Evolutionary conservation across 1,140 invertebrate species (phyloP), one percentile per base, ranked within the genome.

Genomic region (Andricus grossulariae): DNA sequence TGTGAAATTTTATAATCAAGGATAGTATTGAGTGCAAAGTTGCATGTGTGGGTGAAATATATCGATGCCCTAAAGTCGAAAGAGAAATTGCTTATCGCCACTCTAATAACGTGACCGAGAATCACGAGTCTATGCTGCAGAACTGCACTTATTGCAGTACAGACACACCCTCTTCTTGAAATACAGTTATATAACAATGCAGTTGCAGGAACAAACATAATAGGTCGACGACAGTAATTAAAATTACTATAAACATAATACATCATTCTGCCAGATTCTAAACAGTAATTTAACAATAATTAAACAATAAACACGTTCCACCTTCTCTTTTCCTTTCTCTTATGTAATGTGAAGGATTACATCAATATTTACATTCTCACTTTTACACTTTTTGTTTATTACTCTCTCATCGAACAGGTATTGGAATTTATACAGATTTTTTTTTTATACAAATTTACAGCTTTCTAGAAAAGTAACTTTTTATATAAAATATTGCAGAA

Each of bases 61-160:
- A 25, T 66, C 60, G 32, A 19, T 16, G 45, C 57, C 74, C 32
- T 66, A 25, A 49, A 12, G 39, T 18, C 57, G 3, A 49, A 51
- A 66, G 54, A 75, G 74, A 75, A 70, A 75, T 70, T 75, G 25
- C 54, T 50, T 70, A 66, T 75, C 74, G 57, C 19, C 18, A 49
- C 57, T 70, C 39, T 75, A 75, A 51, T 60, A 66, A 39, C 60
- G 32, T 66, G 39, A 66, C 25, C 12, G 60, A 66, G 32, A 16
- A 60, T 8, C 57, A 60, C 21, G 60, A 66, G 12, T 16, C 13
- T 15, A 0, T 39, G 12, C 39, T 32, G 3, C 11, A 19, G n/a
- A 66, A 3, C 21, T 25, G 15, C 32, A 32, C n/a, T 66, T 66
- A 57, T 57, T 18, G 15, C 21, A 25, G 39, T 39, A 16, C 60